Evolutionary conservation across 2,888 invertebrate genomes (phyloP), one percentile per base, ranked within the genome.

Genomic region (Sphaerophoria taeniata): DNA sequence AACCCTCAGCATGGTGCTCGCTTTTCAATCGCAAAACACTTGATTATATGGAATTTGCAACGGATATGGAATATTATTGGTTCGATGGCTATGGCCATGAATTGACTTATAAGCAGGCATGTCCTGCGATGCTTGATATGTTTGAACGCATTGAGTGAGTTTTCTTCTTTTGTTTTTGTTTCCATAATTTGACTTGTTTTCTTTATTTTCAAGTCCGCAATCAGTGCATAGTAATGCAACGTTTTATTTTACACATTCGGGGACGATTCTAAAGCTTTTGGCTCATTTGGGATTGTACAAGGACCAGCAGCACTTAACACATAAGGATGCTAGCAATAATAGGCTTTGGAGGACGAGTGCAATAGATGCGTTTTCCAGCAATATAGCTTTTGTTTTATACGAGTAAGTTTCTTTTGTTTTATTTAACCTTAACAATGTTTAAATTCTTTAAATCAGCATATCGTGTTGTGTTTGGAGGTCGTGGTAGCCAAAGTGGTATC

Each of bases 241-340:
- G 36, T 94, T 95, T 87, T 95, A 96, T 88, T 97, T 97, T 90
- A 94, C 96, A 0, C 97, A 97, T 92, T 97, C 97, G 0, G 97
- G 97, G 3, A 95, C 97, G 0, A 89, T 97, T 55, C 92, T 97
- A 39, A 97, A 97, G 92, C 90, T 96, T 69, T 89, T 97, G 60
- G 94, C 96, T 0, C 94, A 96, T 88, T 90, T 97, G 87, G 95
- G 95, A 12, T 92, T 97, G 7, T 96, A 95, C 88, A 94, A 94
- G 89, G 96, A 97, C 61, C 89, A 93, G 0, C 84, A 91, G 3
- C 94, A 93, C 36, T 92, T 97, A 58, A 93, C 92, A n/a, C 94
- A 95, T 49, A 92, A 94, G 79, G 92, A 91, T 90, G 93, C 93
- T 36, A 89, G 90, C 47, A 90, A 90, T 65, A 90, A 92, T 47